Percentiles rank a stretch among this genome's conserved stretches.
Evolutionary conservation across 2,797 vertebrate genomes (phyloP).

Genomic region (Falco naumanni): DNA sequence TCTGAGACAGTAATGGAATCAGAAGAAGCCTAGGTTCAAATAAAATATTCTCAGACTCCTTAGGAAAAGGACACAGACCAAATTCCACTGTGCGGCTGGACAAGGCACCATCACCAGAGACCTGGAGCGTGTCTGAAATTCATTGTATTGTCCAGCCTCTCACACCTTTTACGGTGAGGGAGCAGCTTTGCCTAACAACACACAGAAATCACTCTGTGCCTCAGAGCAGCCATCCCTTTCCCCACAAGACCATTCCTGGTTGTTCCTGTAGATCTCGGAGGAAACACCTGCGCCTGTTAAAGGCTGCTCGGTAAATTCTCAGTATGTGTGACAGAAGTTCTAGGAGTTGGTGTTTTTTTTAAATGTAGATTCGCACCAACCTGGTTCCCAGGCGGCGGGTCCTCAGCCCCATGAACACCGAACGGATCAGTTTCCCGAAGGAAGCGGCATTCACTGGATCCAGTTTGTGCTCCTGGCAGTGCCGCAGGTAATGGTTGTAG

Average conservation of each 20-base stretch:
- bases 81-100: background rate
- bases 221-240: background rate
- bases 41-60: background rate
- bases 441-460: conserved; percentile 97
- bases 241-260: rapidly evolving
- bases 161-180: background rate
- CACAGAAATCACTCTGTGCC: background rate
- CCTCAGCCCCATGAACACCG: conserved; percentile 95
- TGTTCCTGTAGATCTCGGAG: background rate
- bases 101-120: background rate
- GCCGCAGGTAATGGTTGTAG: conserved; percentile 95
- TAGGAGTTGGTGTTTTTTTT: background rate
- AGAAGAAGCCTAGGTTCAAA: background rate
- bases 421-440: conserved; percentile 97
- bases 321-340: rapidly evolving
- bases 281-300: background rate
- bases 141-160: background rate
- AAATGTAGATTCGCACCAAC: conserved; percentile 59
- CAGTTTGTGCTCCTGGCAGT: conserved; percentile 98
- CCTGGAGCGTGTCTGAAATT: background rate
- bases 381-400: conserved; percentile 95
- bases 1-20: background rate
- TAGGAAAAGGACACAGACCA: background rate
- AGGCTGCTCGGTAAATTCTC: background rate
- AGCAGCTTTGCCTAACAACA: background rate